Evolutionary conservation across 2,797 vertebrate species (phyloP), one percentile per base, ranked within the genome.

Genomic region (Bradypodion pumilum): DNA sequence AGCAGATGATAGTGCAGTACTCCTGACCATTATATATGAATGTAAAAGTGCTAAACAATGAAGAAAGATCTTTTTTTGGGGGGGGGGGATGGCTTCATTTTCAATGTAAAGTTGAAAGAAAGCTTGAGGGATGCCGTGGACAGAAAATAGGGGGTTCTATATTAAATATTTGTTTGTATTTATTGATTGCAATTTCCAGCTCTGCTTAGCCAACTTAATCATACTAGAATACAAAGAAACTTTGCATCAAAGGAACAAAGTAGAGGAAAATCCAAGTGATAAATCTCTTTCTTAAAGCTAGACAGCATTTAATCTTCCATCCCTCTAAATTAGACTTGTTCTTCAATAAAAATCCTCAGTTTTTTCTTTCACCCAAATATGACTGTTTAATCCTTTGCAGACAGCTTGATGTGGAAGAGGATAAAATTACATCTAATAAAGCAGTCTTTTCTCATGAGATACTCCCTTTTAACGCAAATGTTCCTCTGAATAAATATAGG

Each of bases 401-500:
- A 52, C 8, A 66, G 15, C 23, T 63, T 56, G n/a, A 13, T 37
- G 3, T 2, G 44, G 65, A 66, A 40, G 56, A 44, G 25, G 2
- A 63, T 65, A 62, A 40, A 70, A 77, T 32, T 70, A 12, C 63
- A 81, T 59, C 27, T 72, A 49, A 86, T 46, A 63, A 66, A 15
- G 3, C 0, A 42, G 44, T 7, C 0, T 81, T 46, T 10, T 59
- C 69, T 75, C 75, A 15, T 42, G 60, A 81, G 87, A 83, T 19
- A 78, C 66, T 4, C 0, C 7, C 72, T 63, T 32, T 8, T 23
- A 84, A 72, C 27, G 9, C 85, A 80, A 78, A 35, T 63, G 65
- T 56, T 82, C 23, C 16, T 86, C 70, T 21, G 5, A 75, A 74
- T 66, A 65, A 49, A 37, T 29, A 75, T n/a, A 73, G 29, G 42